Base-by-base conservation (phyloP, 1,140 invertebrate genomes). In the Drosophila elegans region DNA sequence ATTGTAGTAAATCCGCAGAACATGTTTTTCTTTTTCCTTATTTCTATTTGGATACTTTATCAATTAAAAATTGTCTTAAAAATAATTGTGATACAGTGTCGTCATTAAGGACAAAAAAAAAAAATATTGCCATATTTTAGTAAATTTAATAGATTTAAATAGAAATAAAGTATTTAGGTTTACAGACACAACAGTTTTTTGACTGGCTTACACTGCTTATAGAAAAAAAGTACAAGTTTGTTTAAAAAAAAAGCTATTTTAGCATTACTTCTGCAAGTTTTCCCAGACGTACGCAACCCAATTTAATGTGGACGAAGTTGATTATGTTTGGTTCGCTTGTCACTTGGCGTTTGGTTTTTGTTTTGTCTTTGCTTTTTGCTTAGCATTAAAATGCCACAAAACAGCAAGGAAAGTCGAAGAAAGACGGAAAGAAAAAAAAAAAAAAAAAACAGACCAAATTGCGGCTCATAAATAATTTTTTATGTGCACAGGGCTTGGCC, bases 401-500 rank as follows among this genome's bases (percentile, higher is more conserved):
- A 80, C 66, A 78, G 32, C 45, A 62, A 53, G 51, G 46, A 42
- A 75, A 66, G 48, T 6, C 48, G 25, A 73, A 61, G 69, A 62
- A 74, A 74, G 71, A 73, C 42, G 25, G 44, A 36, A 42, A 54
- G 48, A 73, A 41, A 63, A 6, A 75, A 66, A 21, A 75, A 66
- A 21, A 21, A 21, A 21, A 21, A 21, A 59, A 69, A 44, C 63
- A 9, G 16, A 61, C 42, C 44, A 34, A 77, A 77, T 36, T 57
- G 64, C 44, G 45, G 61, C 79, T 83, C 84, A 88, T 88, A 84
- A 88, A 88, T 88, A 88, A 71, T 74, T 69, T 86, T 75, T 89
- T 89, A 69, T 89, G 75, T 88, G 75, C 84, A 21, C 60, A 61
- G 54, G 83, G 84, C 83, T 81, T 78, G 78, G 74, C 77, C 41